These are phyloP conservation scores for Hydraecia micacea DNA, from an alignment of 2,888 invertebrate genomes.

Conservation along the genomic window DNA sequence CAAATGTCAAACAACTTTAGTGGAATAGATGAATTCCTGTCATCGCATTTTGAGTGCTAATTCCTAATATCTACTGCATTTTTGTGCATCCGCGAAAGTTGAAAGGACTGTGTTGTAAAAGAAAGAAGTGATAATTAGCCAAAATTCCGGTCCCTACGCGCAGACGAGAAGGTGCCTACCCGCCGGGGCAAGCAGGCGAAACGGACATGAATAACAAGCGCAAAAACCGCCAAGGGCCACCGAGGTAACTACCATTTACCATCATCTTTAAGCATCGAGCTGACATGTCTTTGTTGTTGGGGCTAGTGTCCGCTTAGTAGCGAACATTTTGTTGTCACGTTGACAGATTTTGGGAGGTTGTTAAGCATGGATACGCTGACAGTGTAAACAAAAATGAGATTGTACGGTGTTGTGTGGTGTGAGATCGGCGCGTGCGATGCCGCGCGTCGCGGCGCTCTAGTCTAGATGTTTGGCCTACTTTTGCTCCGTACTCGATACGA, in stretches of 20 bases:
- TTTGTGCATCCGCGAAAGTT: slow-evolving; percentile 91
- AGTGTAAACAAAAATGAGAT: slow-evolving; percentile 85
- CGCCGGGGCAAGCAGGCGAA: slow-evolving; percentile 92
- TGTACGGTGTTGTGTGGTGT: slow-evolving; percentile 75
- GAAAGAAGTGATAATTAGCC: slow-evolving; percentile 91
- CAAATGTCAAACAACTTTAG: slow-evolving; percentile 88
- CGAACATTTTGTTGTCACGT: slow-evolving; percentile 82
- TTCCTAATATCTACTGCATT: slow-evolving; percentile 89
- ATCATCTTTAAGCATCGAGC: slow-evolving; percentile 78
- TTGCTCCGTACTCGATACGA: slow-evolving; percentile 84
- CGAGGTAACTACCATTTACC: slow-evolving; percentile 91
- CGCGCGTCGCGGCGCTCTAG: slow-evolving; percentile 78
- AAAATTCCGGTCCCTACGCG: slow-evolving; percentile 97
- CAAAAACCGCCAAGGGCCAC: slow-evolving; percentile 95
- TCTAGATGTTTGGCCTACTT: slow-evolving; percentile 89
- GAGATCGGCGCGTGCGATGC: slow-evolving; percentile 79
- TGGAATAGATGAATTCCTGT: slow-evolving; percentile 88
- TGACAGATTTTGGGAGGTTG: slow-evolving; percentile 78
- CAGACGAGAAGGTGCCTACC: slow-evolving; percentile 94
- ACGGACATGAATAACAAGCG: slow-evolving; percentile 95
- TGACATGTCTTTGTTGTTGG: slow-evolving; percentile 89
- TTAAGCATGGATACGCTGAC: slow-evolving; percentile 75
- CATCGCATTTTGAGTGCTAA: slow-evolving; percentile 88
- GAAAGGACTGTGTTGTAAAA: slow-evolving; percentile 91
- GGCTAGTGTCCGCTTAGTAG: slow-evolving; percentile 76